Base-by-base conservation (phyloP, 2,113 vertebrate species). In the Myxocyprinus asiaticus region DNA sequence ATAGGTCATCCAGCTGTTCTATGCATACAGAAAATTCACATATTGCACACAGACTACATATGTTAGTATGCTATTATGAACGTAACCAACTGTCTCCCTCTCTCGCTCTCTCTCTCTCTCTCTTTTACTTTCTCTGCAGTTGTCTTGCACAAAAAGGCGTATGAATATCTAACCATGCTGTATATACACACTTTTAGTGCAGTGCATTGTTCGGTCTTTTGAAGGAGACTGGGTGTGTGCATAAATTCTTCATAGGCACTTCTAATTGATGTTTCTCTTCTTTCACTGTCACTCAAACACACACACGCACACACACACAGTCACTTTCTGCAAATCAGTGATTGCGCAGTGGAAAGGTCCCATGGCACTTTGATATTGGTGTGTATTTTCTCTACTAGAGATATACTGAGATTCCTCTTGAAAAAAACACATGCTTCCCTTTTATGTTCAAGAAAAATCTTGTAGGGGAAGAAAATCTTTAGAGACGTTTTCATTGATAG, bases 261-360 rank as follows among this genome's bases (percentile, higher is more conserved):
- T 78, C 17, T 63, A 78, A 69, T 6, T 70, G 17, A 68, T 43
- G 55, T 70, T 78, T 62, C 56, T 63, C 62, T 63, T 15, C 62
- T 48, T 69, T 33, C 22, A 33, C 3, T 33, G 1, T 33, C 22
- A 33, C 56, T 78, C 10, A 62, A 47, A 58, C 55, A 50, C 62
- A 69, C 55, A 68, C 22, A 7, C 43, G 3, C 22, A 33, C 22
- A 33, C 22, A 33, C 22, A 33, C 22, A 33, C 22, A 33, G 22
- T 33, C 22, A n/a, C 48, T 47, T 50, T 63, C 72, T 75, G 72
- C 72, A 75, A 63, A 75, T 75, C 17, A 75, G 63, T 56, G 55
- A 59, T 9, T 44, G 33, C 2, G 22, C 67, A 72, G 47, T 72
- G 68, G 50, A 22, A 71, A 72, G 15, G n/a, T 61, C 50, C 45